phyloP scores from a whole-genome alignment of 1,140 invertebrate species.

The Aphis gossypii region DNA sequence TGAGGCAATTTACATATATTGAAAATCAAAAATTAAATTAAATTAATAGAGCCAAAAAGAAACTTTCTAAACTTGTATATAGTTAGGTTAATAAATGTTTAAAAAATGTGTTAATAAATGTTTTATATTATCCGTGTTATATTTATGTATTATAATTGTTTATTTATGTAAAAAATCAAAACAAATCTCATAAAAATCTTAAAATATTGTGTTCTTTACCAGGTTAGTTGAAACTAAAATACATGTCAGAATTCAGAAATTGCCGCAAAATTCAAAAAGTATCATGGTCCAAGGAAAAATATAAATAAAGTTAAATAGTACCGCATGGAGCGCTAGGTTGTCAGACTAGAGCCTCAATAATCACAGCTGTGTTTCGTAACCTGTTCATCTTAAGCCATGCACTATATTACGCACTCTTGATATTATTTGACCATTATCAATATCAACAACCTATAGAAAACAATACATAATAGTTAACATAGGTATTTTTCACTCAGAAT shows the following conservation, averaged over 20 bases:
- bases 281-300: neutral
- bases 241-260: neutral
- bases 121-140: no score
- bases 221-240: neutral
- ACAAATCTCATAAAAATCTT: no score
- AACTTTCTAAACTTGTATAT: no score
- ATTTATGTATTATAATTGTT: no score
- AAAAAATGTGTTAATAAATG: no score
- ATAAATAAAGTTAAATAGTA: neutral
- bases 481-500: neutral
- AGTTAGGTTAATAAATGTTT: no score
- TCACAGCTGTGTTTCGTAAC: neutral
- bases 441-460: conserved; percentile 72
- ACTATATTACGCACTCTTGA: conserved; percentile 90
- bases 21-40: no score
- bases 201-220: no score
- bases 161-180: no score
- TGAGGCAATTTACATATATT: no score
- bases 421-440: conserved; percentile 80
- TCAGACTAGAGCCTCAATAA: neutral
- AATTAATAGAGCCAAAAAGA: no score
- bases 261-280: neutral
- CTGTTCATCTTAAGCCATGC: neutral
- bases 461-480: conserved; percentile 12
- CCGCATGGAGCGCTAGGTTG: neutral